Base-by-base conservation (phyloP, 2,888 invertebrate species). In the Lepeophtheirus nordmannii region DNA sequence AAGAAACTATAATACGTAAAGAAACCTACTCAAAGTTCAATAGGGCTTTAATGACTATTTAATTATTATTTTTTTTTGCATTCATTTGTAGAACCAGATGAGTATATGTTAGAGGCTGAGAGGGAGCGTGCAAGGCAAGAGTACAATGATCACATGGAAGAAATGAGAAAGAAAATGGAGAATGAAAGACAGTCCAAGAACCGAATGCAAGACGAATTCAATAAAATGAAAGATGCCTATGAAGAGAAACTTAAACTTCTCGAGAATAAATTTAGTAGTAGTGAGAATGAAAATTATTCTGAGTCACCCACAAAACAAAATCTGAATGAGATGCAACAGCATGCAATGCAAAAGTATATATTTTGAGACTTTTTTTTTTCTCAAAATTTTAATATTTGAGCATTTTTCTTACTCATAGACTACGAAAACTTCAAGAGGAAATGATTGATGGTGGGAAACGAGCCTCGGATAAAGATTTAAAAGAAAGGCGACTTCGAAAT, bases 391-490 rank as follows among this genome's bases (percentile, higher is more conserved):
- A 30, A 30, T 7, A 30, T 5, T 30, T 30, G 7, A 5, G 3
- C 30, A 14, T 17, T 17, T 12, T 30, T 22, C 37, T 1, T 70
- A 71, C 22, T 73, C 73, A 64, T 73, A 81, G 79, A 75, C 76
- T 81, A 70, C 79, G 83, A 72, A 79, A 81, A 68, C 78, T 89
- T 22, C 83, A 89, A 73, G 81, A 83, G 58, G 82, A 83, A 65
- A 81, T 89, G 78, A 86, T 89, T 56, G 88, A 88, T 1, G 88
- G 88, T 0, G 88, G 89, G 72, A 80, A 83, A 70, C 83, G 82
- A 0, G 79, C 85, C 72, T 87, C 85, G 59, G 79, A 81, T 71
- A 81, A 80, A 71, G 84, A 84, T 71, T 73, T 86, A 40, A 85
- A 84, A 68, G 85, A 86, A 72, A 80, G 81, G 69, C 76, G 85